Evolutionary conservation across 2,888 invertebrate genomes (phyloP), one percentile per base, ranked within the genome.

Genomic region (Calameuta idolon): DNA sequence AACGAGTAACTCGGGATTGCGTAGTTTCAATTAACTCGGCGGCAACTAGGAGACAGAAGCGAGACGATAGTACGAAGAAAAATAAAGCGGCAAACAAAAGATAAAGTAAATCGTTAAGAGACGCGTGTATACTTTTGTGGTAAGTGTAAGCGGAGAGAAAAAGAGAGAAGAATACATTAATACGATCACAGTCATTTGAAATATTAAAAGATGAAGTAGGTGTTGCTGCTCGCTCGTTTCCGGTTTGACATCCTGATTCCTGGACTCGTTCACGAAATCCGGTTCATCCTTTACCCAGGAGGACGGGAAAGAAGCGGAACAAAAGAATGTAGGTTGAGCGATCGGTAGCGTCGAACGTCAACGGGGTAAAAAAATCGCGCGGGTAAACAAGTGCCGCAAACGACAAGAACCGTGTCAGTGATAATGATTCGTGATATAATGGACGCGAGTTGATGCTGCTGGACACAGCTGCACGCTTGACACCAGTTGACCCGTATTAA

Each of bases 381-480:
- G 31, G 71, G 71, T 34, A 34, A 31, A 31, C 71, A 71, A 76
- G 74, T 69, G 69, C 15, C 34, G 37, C 73, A 69, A 74, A 74
- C 30, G 15, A 75, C 30, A 35, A 76, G 33, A n/a, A 73, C 12
- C 12, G 71, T 68, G 77, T 23, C 80, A 77, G 83, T 69, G 83
- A 86, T 83, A 86, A 86, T 83, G 83, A 86, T 82, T 81, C 80
- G 85, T 80, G 85, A 80, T 82, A 55, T 55, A 55, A 82, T 79
- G 55, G 78, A 79, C 76, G 78, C 79, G 34, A 76, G 75, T 30
- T 23, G 76, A 30, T 5, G 12, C 73, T 40, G 55, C 81, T 85
- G 81, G 85, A 82, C 86, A 86, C 89, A 90, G 88, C 89, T 89
- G 87, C 85, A 76, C 83, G 85, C 81, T 90, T 90, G 86, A 89